phyloP scores from a whole-genome alignment of 2,888 invertebrate species.

The Polyommatus icarus region DNA sequence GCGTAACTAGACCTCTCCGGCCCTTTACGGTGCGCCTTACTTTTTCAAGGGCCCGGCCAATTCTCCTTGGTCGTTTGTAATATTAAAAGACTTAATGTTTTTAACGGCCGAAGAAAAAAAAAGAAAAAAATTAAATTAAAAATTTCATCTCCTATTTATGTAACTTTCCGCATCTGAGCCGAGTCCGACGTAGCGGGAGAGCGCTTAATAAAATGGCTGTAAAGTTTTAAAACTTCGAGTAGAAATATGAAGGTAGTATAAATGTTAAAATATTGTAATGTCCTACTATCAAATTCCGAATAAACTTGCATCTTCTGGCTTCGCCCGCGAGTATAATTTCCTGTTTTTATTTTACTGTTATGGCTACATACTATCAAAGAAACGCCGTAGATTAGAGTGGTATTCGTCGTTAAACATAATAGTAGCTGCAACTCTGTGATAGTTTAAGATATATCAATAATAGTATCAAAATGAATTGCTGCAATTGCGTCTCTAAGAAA shows the following conservation, averaged over 20 bases:
- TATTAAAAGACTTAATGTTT: conserved; percentile 42
- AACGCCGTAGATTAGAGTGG: not conserved
- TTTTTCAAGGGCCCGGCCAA: not conserved
- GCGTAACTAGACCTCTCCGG: not conserved
- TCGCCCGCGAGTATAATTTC: not conserved
- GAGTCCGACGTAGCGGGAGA: conserved; percentile 37
- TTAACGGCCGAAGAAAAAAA: conserved; percentile 52
- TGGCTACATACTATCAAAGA: not conserved
- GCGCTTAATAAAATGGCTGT: conserved; percentile 42
- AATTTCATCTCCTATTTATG: conserved; percentile 46
- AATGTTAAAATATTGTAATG: conserved; percentile 20
- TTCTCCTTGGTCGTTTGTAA: conserved; percentile 18
- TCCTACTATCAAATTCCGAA: conserved; percentile 3
- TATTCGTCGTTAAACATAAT: not conserved
- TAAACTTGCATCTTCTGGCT: conserved; percentile 13
- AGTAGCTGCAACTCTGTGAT: no score
- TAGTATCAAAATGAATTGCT: no score
- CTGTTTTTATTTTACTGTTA: conserved; percentile 15
- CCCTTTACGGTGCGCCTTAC: not conserved
- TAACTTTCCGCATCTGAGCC: conserved; percentile 38
- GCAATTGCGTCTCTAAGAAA: no score
- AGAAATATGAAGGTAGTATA: conserved; percentile 31
- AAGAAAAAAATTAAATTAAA: conserved; percentile 62
- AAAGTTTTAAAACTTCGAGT: conserved; percentile 40
- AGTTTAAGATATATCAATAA: no score